phyloP scores from a whole-genome alignment of 1,140 invertebrate genomes.

The Pogonomyrmex californicus region DNA sequence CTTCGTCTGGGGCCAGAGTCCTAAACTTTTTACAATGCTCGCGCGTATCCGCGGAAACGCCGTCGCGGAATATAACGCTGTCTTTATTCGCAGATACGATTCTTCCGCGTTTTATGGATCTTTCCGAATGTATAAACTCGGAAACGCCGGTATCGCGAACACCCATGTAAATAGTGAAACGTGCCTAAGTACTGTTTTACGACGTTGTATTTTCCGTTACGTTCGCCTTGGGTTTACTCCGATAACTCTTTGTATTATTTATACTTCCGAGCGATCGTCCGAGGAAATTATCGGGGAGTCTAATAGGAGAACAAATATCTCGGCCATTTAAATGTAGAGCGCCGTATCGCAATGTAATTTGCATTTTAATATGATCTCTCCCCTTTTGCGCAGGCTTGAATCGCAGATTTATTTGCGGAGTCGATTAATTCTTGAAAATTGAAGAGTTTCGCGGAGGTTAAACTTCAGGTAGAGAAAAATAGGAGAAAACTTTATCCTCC shows the following conservation, averaged over 20 bases:
- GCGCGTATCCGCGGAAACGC: not conserved
- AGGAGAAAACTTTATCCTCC: not conserved
- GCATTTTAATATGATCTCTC: slow-evolving; percentile 21
- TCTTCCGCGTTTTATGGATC: slow-evolving; percentile 41
- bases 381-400: no score
- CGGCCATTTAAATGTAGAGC: not conserved
- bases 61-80: not conserved
- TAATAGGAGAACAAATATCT: not conserved
- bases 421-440: slow-evolving; percentile 29
- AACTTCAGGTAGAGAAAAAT: not conserved
- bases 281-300: not conserved
- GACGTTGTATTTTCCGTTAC: not conserved
- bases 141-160: slow-evolving; percentile 4
- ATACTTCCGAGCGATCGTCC: not conserved
- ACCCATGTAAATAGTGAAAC: slow-evolving; percentile 37
- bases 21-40: slow-evolving; percentile 38
- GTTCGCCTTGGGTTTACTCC: no score
- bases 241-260: not conserved
- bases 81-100: slow-evolving; percentile 11
- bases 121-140: slow-evolving; percentile 31
- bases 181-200: slow-evolving; percentile 20
- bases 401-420: not conserved
- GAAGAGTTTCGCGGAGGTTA: not conserved
- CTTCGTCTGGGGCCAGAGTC: not conserved
- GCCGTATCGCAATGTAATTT: slow-evolving; percentile 21